Evolutionary conservation across 37 sponge, comb jelly and placozoan genomes (phyloP), one percentile per base, ranked within the genome.

Genomic region (Dysidea cf. avara): DNA sequence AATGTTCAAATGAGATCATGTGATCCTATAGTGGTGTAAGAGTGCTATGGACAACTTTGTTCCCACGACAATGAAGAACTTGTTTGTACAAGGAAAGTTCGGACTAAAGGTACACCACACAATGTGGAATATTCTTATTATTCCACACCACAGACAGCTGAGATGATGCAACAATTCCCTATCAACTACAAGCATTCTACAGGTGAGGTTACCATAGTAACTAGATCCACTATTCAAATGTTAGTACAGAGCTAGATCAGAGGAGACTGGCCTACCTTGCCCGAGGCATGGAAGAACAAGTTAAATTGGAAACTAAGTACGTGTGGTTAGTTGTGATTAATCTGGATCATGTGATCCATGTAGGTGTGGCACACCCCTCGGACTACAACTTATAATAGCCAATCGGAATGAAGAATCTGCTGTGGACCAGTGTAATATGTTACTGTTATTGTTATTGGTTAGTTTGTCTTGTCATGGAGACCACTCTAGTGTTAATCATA

Each of bases 361-460:
- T n/a, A n/a, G n/a, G n/a, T n/a, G n/a, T n/a, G n/a, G n/a, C n/a
- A n/a, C n/a, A n/a, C n/a, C n/a, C n/a, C n/a, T n/a, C n/a, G n/a
- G n/a, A n/a, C n/a, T n/a, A n/a, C n/a, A n/a, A n/a, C n/a, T n/a
- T n/a, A n/a, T n/a, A n/a, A n/a, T n/a, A n/a, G n/a, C n/a, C n/a
- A n/a, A n/a, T n/a, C n/a, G 56, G 39, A 55, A 68, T 20, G 56
- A 21, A n/a, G n/a, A 60, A 13, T 55, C 46, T 17, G 72, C 69
- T 32, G 66, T 39, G 34, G 88, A 87, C 65, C 81, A 80, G 57
- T 87, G 77, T 49, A 87, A 81, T 74, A 86, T 87, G 88, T 28
- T 87, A 2, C 73, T 87, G 0, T 69, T 87, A 2, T 60, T 87
- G n/a, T 58, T 87, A 34, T 49, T 76, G 54, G 78, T 66, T 14